Conservation (phyloP, 2,888 invertebrate genomes). For the Athalia cordata region DNA sequence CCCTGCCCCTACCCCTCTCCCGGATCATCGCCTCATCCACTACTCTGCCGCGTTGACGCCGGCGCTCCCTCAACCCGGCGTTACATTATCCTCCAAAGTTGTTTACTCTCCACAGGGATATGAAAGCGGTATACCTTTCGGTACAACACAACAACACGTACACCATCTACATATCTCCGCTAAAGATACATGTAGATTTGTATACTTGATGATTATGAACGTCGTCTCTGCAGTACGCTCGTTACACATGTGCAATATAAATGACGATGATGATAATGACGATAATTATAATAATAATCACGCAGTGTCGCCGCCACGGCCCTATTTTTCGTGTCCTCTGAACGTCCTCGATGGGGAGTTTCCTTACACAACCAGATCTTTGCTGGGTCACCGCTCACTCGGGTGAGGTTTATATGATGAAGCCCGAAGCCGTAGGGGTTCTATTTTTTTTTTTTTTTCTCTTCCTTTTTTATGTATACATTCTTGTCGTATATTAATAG, state of each 20-base stretch:
- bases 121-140: constrained; percentile 5
- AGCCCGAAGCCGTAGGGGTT: constrained; percentile 14
- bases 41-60: constrained; percentile 25
- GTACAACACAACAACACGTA: not conserved
- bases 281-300: too few species aligned
- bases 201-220: too few species aligned
- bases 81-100: constrained; percentile 40
- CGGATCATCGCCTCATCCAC: constrained; percentile 1
- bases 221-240: too few species aligned
- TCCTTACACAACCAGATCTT: constrained; percentile 3
- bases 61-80: constrained; percentile 20
- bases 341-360: not conserved
- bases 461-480: not conserved
- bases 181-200: too few species aligned
- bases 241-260: too few species aligned
- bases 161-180: too few species aligned
- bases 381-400: not conserved
- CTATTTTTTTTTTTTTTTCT: not conserved
- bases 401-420: not conserved
- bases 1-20: not conserved
- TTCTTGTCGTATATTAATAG: not conserved
- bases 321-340: not conserved
- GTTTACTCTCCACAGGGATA: constrained; percentile 23
- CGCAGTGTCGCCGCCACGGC: not conserved
- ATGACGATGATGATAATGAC: too few species aligned